Conservation (phyloP, 30 jellyfish, hydroid and myxozoan species). For the Hydractinia echinata region DNA sequence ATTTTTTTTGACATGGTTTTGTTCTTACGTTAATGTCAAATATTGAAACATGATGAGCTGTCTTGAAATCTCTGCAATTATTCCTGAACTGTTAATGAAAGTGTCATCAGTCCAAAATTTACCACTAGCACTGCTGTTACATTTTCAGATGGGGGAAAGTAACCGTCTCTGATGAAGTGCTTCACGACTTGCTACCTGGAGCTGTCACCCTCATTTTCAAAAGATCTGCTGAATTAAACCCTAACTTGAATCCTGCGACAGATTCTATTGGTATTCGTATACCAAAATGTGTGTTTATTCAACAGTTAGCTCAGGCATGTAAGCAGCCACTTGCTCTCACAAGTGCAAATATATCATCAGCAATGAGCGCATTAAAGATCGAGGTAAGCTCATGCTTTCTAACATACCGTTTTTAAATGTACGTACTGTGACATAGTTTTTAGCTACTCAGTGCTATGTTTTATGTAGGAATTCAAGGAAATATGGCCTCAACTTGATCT, state of each 20-base stretch:
- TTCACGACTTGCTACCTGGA: slow-evolving; percentile 83
- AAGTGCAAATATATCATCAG: slow-evolving; percentile 71
- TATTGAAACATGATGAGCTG: background rate
- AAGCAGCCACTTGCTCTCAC: slow-evolving; percentile 84
- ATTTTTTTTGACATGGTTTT: background rate
- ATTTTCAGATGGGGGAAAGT: slow-evolving; percentile 81
- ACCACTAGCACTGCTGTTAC: background rate
- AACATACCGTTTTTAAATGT: background rate
- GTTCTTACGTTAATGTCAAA: background rate
- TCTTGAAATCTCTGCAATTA: background rate
- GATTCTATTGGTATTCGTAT: slow-evolving; percentile 72
- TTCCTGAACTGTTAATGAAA: too few relatives aligned
- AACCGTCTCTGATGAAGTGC: slow-evolving; percentile 44
- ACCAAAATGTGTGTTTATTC: slow-evolving; percentile 64
- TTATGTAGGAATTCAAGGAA: slow-evolving; percentile 63
- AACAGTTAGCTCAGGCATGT: slow-evolving; percentile 67
- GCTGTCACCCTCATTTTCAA: slow-evolving; percentile 79
- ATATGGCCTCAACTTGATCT: slow-evolving; percentile 73
- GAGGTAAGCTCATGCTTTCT: slow-evolving; percentile 38
- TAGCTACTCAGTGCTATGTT: background rate
- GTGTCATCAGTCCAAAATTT: too few relatives aligned
- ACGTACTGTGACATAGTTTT: background rate
- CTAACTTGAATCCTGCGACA: slow-evolving; percentile 70
- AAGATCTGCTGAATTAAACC: slow-evolving; percentile 59
- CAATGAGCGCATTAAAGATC: slow-evolving; percentile 52